Base-by-base conservation (phyloP, 2,797 vertebrate genomes). In the Eulemur rubriventer region DNA sequence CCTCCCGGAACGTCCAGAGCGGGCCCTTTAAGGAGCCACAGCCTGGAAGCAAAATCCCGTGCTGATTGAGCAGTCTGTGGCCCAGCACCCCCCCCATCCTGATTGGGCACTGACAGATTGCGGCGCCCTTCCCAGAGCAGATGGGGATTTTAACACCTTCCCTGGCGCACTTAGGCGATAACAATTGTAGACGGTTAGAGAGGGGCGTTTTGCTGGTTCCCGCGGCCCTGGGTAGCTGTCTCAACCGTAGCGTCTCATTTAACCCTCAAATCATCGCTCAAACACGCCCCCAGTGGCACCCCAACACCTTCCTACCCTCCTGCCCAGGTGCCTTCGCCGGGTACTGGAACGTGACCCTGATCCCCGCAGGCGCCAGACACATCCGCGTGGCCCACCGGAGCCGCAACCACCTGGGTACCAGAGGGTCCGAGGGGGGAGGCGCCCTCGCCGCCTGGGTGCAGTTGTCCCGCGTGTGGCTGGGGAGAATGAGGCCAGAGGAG, bases 271-370 rank as follows among this genome's bases (percentile, higher is more conserved):
- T 93, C 65, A 9, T 28, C 65, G 18, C 76, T 41, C 22, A 33
- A 30, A 35, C 28, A 6, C 72, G 8, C 35, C 7, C 59, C 59
- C 17, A 6, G 79, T 28, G 2, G 2, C 73, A 6, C 26, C 57
- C 67, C 61, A n/a, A 76, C 38, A 9, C 16, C 70, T 17, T 70
- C 16, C 61, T 59, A 8, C 22, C 67, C 67, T 95, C 70, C 80
- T 2, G 2, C 30, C 63, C 80, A 98, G 98, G 98, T 79, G 75
- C 95, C 75, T 98, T 98, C 94, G 97, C 98, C 11, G 98, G 98
- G 14, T 99, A 99, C 91, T 96, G 98, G 97, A 99, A 99, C 0
- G 98, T 99, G 61, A 99, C 99, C 65, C 95, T 96, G 94, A 99
- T 99, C 96, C 99, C 99, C 0, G 98, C 98, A 0, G 99, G 99